phyloP scores from a whole-genome alignment of 2,797 vertebrate genomes.

The Babyrousa celebensis region DNA sequence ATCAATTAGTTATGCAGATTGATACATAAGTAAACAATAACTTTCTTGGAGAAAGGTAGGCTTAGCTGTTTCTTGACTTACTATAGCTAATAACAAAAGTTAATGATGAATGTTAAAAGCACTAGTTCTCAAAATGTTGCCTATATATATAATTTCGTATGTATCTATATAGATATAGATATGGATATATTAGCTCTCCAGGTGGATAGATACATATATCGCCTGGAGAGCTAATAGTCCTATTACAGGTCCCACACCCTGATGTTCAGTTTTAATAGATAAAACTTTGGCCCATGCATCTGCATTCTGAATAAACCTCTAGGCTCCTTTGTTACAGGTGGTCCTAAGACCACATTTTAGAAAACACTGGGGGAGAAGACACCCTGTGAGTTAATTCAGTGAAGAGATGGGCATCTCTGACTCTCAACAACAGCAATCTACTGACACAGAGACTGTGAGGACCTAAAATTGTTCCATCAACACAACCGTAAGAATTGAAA shows the following conservation, averaged over 20 bases:
- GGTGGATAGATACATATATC: not conserved
- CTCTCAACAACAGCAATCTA: not conserved
- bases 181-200: too few species aligned
- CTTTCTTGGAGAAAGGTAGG: not conserved
- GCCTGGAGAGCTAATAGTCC: not conserved
- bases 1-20: slow-evolving; percentile 66
- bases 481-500: not conserved
- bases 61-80: slow-evolving; percentile 39
- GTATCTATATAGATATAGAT: too few species aligned
- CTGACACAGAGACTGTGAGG: not conserved
- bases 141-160: too few species aligned
- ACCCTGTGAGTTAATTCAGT: not conserved
- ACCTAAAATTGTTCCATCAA: not conserved
- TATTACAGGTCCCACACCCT: not conserved
- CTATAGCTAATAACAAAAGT: not conserved
- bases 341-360: not conserved
- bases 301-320: not conserved
- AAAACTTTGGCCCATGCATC: not conserved
- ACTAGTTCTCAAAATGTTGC: slow-evolving; percentile 15
- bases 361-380: not conserved
- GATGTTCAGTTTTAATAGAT: not conserved
- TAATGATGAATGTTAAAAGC: not conserved
- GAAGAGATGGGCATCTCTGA: not conserved
- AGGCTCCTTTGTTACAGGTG: not conserved
- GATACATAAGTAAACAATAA: slow-evolving; percentile 38